Base-by-base conservation (phyloP, 2,888 invertebrate species). In the Pasiphila rectangulata region DNA sequence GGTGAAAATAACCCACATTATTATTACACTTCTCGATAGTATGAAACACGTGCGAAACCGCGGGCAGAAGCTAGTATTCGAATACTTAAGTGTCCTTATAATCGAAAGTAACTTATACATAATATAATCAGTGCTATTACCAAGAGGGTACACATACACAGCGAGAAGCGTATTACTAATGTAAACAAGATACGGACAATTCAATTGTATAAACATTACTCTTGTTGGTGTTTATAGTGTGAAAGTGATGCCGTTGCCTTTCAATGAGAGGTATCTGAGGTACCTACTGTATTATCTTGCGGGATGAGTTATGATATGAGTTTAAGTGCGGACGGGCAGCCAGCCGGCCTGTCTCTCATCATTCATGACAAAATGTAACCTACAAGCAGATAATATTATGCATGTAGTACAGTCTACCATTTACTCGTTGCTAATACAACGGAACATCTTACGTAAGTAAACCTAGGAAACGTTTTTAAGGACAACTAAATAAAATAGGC, bases 281-380 rank as follows among this genome's bases (percentile, higher is more conserved):
- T 2, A 21, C 21, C 21, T 27, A n/a, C 17, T 17, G n/a, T 40
- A 69, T 75, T 80, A 82, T 81, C 76, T 67, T 30, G 45, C 37
- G 40, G 56, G 38, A 57, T 73, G 73, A 81, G 61, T 81, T 82
- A 81, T 74, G 79, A 72, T 82, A 81, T 74, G 79, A 72, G 72
- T 68, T 69, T 69, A 61, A 62, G 52, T 51, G 61, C 45, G 51
- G 4, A 21, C 4, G 2, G 45, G 40, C 34, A 51, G 50, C 60
- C 57, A 59, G 57, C 56, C 54, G 54, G 56, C 55, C 58, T 53
- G 60, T 58, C 68, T 78, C 78, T 75, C 37, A 45, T 41, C 81
- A 72, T 49, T 77, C 73, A 74, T 73, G 74, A 77, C 70, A 51
- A 6, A 16, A n/a, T n/a, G n/a, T n/a, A n/a, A n/a, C n/a, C n/a